Evolutionary conservation across 2,797 vertebrate genomes (phyloP).

Genomic region (Arremon aurantiirostris): DNA sequence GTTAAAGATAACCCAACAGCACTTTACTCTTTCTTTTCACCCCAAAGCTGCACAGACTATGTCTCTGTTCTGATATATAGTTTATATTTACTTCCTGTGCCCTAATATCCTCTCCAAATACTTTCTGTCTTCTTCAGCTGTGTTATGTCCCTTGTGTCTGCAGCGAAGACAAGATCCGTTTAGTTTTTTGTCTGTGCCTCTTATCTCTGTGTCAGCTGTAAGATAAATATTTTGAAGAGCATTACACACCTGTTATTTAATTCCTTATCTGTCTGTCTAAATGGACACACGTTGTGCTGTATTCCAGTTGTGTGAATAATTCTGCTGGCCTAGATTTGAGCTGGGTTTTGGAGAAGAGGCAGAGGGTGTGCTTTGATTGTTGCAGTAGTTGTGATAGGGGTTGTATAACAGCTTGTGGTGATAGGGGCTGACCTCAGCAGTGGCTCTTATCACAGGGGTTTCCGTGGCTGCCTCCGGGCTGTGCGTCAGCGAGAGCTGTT

Average conservation of each 20-base stretch:
- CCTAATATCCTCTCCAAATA: background rate
- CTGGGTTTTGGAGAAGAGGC: background rate
- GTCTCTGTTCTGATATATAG: background rate
- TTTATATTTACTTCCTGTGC: background rate
- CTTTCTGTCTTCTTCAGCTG: background rate
- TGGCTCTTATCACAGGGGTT: background rate
- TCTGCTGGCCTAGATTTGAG: background rate
- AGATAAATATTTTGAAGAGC: background rate
- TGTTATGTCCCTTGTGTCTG: background rate
- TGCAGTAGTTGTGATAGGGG: background rate
- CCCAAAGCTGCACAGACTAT: background rate
- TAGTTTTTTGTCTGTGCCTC: background rate
- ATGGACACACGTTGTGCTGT: background rate
- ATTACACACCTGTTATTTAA: background rate
- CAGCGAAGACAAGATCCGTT: background rate
- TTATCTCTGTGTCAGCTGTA: background rate
- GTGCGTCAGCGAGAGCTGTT: background rate
- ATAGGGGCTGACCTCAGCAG: background rate
- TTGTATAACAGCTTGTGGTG: background rate
- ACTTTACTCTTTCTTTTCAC: background rate
- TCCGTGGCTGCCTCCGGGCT: fast-evolving
- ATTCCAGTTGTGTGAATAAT: background rate
- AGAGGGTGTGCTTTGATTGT: background rate
- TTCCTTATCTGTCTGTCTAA: background rate
- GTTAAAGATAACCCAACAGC: background rate